Evolutionary conservation across 2,113 vertebrate species (phyloP).

Genomic region (Triplophysa tibetana): DNA sequence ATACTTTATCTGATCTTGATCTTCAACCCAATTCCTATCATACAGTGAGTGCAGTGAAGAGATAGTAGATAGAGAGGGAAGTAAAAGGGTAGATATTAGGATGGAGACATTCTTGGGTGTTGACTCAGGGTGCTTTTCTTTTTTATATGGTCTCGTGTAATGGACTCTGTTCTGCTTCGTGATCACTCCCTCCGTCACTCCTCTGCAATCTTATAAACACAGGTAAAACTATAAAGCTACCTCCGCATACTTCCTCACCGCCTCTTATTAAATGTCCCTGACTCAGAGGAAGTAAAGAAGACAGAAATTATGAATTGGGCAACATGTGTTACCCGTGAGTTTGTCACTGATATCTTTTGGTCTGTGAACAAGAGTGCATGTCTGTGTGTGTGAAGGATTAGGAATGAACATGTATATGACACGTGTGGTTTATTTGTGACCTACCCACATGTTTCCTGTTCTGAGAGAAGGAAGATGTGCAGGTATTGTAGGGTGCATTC

Average conservation of each 20-base stretch:
- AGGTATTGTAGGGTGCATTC: too few species aligned
- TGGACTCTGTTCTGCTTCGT: constrained; percentile 39
- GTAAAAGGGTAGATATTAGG: constrained; percentile 15
- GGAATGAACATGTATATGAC: too few species aligned
- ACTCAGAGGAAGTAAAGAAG: constrained; percentile 20
- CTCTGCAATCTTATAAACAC: constrained; percentile 72
- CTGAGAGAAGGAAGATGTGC: too few species aligned
- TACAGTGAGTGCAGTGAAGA: neutral
- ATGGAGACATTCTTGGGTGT: constrained; percentile 9
- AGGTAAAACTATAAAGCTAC: constrained; percentile 56
- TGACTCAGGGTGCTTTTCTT: constrained; percentile 35
- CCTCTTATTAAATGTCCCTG: neutral
- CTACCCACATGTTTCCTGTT: too few species aligned
- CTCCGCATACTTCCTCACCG: too few species aligned
- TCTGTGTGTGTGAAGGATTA: neutral
- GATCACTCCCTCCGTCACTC: constrained; percentile 34
- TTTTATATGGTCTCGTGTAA: constrained; percentile 32
- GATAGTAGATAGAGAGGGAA: neutral
- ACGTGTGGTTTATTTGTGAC: too few species aligned
- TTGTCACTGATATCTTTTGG: constrained; percentile 46
- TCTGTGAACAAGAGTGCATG: constrained; percentile 26
- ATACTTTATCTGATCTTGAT: too few species aligned
- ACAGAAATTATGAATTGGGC: constrained; percentile 51
- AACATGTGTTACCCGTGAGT: constrained; percentile 54
- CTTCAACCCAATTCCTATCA: neutral